Evolutionary conservation across 2,113 vertebrate species (phyloP), one percentile per base, ranked within the genome.

Genomic region (Tinamus guttatus): DNA sequence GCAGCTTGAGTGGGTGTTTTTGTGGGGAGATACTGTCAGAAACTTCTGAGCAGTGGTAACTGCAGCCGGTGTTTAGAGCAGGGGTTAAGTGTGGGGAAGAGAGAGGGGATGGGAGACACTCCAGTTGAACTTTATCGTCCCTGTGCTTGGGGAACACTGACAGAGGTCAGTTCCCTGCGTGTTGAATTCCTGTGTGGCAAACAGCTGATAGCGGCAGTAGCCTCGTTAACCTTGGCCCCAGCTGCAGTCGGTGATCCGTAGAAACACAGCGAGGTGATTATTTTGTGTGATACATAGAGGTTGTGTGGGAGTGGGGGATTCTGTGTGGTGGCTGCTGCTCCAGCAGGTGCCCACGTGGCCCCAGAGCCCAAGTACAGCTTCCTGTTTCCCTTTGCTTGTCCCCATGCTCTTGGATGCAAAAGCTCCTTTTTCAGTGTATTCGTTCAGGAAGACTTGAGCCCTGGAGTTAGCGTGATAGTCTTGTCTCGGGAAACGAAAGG

Each of bases 141-240:
- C 38, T 0, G 1, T n/a, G n/a, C 56, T 77, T 92, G 2, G 0
- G 14, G 92, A 86, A 58, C 51, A 68, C 20, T 30, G 75, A 74
- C 69, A 62, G 34, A 87, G 69, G 40, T 62, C 69, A 81, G 84
- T 75, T 91, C 83, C 75, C 62, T 34, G 52, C 24, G 36, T 75
- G 40, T 88, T 94, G 92, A 85, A 93, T 63, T 96, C 56, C 59
- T 89, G 38, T 73, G 62, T 96, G 88, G 73, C 81, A 90, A 91
- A 85, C 38, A 2, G 2, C 36, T 84, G 51, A n/a, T 90, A 94
- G 78, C 0, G 70, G 90, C 67, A 92, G 65, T 24, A 94, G 20
- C 41, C 95, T 95, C 78, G 86, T 93, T 96, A 95, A 65, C 84
- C 76, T 93, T 2, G 4, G 67, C 69, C 59, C 59, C 81, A 65